Evolutionary conservation across 2,113 vertebrate genomes (phyloP).

Genomic region (Grammomys dolichurus): DNA sequence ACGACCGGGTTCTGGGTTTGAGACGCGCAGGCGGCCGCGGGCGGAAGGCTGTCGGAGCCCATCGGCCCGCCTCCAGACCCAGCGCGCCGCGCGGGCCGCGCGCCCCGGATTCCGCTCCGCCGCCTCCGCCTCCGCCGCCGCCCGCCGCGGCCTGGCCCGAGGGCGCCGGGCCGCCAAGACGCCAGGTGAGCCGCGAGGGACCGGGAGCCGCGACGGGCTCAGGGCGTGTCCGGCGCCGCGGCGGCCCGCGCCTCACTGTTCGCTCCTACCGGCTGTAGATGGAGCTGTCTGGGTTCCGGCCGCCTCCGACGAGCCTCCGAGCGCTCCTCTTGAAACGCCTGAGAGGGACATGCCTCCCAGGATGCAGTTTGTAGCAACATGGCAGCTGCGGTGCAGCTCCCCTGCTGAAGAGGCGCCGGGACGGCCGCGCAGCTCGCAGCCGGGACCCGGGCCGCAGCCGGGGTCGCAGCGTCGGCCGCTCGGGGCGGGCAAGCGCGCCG

Average conservation of each 20-base stretch:
- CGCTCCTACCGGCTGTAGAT: constrained; percentile 57
- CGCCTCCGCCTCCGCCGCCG: constrained; percentile 2
- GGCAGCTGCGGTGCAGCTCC: constrained; percentile 82
- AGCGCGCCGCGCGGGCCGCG: constrained; percentile 55
- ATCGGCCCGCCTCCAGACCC: constrained; percentile 70
- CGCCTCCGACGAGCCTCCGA: constrained; percentile 80
- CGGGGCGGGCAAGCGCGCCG: constrained; percentile 68
- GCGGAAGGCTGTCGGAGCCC: constrained; percentile 84
- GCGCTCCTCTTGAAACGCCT: constrained; percentile 83
- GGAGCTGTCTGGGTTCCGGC: constrained; percentile 71
- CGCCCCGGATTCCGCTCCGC: constrained; percentile 7
- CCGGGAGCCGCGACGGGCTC: constrained; percentile 43
- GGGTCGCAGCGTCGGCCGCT: constrained; percentile 71
- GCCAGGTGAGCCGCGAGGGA: constrained; percentile 73
- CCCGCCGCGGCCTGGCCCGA: constrained; percentile 54
- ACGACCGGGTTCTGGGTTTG: constrained; percentile 72
- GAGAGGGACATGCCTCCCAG: constrained; percentile 84
- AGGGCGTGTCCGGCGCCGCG: constrained; percentile 68
- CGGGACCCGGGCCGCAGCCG: constrained; percentile 74
- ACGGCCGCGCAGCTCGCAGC: constrained; percentile 80
- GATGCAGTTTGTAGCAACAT: constrained; percentile 85
- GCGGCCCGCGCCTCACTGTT: constrained; percentile 65
- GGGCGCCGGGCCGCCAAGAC: constrained; percentile 61
- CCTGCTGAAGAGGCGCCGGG: constrained; percentile 80
- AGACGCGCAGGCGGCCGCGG: constrained; percentile 74